phyloP scores from a whole-genome alignment of 2,113 vertebrate species.

The Syngnathus scovelli region DNA sequence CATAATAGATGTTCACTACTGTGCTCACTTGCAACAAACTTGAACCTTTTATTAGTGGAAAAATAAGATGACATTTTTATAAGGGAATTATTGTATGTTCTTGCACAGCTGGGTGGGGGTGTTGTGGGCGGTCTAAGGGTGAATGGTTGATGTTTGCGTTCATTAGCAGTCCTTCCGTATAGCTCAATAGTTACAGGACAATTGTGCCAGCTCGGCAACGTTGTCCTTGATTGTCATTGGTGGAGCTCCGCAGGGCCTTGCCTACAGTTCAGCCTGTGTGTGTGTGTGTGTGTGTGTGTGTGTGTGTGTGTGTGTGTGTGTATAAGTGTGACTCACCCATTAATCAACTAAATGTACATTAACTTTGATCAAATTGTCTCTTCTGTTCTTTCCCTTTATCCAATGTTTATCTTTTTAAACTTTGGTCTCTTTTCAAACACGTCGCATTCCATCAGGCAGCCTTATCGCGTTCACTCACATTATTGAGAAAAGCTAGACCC shows the following conservation, averaged over 20 bases:
- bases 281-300: neutral
- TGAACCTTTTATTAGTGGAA: slow-evolving; percentile 3
- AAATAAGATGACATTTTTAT: neutral
- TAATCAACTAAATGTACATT: slow-evolving; percentile 29
- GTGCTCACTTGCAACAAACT: neutral
- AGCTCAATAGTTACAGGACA: slow-evolving; percentile 32
- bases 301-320: slow-evolving; percentile 7
- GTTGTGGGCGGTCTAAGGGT: neutral
- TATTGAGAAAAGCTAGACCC: too few species aligned
- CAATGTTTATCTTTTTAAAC: slow-evolving; percentile 12
- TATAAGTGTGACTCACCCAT: neutral
- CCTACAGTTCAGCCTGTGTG: slow-evolving; percentile 35
- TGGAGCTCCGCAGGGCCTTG: slow-evolving; percentile 24
- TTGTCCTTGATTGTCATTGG: slow-evolving; percentile 57
- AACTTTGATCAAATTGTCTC: slow-evolving; percentile 9
- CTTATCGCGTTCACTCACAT: slow-evolving; percentile 10
- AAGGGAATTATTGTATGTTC: neutral
- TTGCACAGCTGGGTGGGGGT: neutral
- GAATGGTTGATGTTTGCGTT: slow-evolving; percentile 30
- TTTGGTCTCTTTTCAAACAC: slow-evolving; percentile 4
- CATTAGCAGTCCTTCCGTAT: slow-evolving; percentile 48
- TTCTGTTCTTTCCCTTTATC: neutral
- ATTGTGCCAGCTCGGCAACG: slow-evolving; percentile 31
- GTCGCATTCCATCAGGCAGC: slow-evolving; percentile 17
- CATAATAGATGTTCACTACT: neutral